A percentile compares a stretch with the other conserved stretches of the same genome.
Conservation (phyloP, 2,113 vertebrate species). For the Hemiprocne comata region DNA sequence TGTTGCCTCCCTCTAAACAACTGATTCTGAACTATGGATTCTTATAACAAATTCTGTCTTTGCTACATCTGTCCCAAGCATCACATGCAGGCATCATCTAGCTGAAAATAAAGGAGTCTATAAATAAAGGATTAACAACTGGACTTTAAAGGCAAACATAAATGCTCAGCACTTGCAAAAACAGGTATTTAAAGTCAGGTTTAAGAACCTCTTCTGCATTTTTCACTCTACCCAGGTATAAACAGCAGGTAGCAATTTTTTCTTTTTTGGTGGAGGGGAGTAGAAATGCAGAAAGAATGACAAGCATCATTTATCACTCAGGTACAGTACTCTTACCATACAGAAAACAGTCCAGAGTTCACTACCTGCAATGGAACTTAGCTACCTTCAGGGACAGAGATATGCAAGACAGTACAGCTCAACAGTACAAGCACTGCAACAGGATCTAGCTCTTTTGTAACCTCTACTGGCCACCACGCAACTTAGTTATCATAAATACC, state of each 20-base stretch:
- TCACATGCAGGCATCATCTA: rapidly evolving
- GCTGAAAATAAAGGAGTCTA: background rate
- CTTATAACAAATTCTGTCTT: background rate
- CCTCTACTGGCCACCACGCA: background rate
- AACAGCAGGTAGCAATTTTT: background rate
- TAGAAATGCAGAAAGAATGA: background rate
- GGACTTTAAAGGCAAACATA: background rate
- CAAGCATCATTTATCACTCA: background rate
- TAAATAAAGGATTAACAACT: background rate
- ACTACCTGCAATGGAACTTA: background rate
- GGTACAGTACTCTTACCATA: background rate
- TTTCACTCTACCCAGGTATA: background rate
- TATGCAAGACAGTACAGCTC: background rate
- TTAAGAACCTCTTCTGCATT: background rate
- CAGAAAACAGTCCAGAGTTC: background rate
- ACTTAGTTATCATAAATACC: background rate
- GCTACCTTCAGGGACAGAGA: background rate
- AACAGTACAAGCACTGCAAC: background rate
- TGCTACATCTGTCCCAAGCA: background rate
- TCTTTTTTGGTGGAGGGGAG: background rate
- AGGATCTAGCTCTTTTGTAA: background rate
- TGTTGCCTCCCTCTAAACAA: background rate
- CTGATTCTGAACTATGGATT: background rate
- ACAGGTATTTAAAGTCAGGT: background rate
- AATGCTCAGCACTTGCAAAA: background rate